Evolutionary conservation across 2,888 invertebrate genomes (phyloP), one percentile per base, ranked within the genome.

Genomic region (Sacculina carcini): DNA sequence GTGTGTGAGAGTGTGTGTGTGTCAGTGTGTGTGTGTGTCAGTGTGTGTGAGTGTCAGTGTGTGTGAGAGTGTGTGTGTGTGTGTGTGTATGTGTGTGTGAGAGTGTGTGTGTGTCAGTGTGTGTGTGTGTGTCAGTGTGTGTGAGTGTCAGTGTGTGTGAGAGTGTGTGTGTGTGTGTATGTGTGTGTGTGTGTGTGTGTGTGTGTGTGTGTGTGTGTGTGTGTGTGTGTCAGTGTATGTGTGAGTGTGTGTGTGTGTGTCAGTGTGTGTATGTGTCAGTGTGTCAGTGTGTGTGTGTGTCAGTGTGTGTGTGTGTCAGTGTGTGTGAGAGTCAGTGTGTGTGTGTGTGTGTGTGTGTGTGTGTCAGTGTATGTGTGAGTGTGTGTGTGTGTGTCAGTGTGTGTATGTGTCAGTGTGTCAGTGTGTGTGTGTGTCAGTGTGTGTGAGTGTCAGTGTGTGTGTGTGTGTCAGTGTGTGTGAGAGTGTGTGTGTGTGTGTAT

Each of bases 101-200:
- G 23, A 23, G 29, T 12, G 32, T 46, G 21, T 6, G 5, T 34
- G 26, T 29, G 36, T 10, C 31, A 19, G 19, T 34, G 14, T 49
- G 29, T 21, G 6, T 19, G 16, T 23, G 47, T 24, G 29, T 32
- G 47, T 48, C 16, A 36, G 34, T 48, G 26, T 48, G 28, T 51
- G 47, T 51, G 28, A 16, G 34, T 44, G 28, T 48, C 31, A 46
- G 28, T 51, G 47, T 48, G 28, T 48, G 47, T 51, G 28, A 34
- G 24, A 21, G 23, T 23, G 28, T 48, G 24, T 12, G 28, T 51
- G 36, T 23, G 23, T 23, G 16, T n/a, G 14, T 51, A 32, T 23
- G 34, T 51, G 16, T 31, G 29, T 50, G 31, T 28, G 29, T 24
- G 23, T 44, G 44, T 29, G 28, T 24, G 36, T 39, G 12, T 19